phyloP scores from a whole-genome alignment of 2,888 invertebrate species.

The Scaptomyza polygonia region DNA sequence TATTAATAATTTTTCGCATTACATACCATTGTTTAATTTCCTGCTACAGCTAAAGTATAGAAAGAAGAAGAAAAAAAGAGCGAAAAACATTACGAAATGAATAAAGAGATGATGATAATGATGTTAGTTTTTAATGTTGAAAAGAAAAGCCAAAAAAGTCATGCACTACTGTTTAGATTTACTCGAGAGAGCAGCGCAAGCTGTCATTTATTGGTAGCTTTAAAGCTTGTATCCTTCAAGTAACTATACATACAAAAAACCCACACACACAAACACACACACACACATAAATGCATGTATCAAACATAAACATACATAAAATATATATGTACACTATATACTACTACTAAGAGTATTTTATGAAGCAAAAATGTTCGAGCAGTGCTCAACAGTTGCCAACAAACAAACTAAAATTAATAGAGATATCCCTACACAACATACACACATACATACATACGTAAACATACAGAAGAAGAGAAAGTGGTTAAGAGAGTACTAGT shows the following conservation, averaged over 20 bases:
- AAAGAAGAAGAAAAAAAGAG: too few species aligned
- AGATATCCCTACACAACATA: conserved; percentile 19
- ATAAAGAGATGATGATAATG: conserved; percentile 13
- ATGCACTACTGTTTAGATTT: conserved; percentile 75
- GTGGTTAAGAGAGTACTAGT: not conserved
- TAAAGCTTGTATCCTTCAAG: conserved; percentile 78
- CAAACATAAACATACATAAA: conserved; percentile 25
- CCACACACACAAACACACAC: conserved; percentile 6
- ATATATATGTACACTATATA: conserved; percentile 48
- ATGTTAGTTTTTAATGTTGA: conserved; percentile 73
- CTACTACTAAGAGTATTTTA: conserved; percentile 76
- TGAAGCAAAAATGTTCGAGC: conserved; percentile 54
- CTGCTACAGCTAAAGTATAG: conserved; percentile 56
- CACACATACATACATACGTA: conserved; percentile 27
- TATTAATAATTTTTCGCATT: too few species aligned
- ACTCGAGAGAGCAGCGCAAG: conserved; percentile 71
- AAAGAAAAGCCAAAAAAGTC: conserved; percentile 78
- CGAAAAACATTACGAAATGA: conserved; percentile 24
- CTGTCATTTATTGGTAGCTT: conserved; percentile 78
- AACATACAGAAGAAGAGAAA: conserved; percentile 36
- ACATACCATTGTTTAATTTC: conserved; percentile 50
- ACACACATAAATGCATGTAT: conserved; percentile 23
- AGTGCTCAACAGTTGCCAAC: conserved; percentile 57
- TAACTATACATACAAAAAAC: conserved; percentile 42
- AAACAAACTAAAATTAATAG: conserved; percentile 42